A percentile compares a stretch with the other conserved stretches of the same genome.
phyloP scores from a whole-genome alignment of 2,113 vertebrate species.

The Trachemys scripta region DNA sequence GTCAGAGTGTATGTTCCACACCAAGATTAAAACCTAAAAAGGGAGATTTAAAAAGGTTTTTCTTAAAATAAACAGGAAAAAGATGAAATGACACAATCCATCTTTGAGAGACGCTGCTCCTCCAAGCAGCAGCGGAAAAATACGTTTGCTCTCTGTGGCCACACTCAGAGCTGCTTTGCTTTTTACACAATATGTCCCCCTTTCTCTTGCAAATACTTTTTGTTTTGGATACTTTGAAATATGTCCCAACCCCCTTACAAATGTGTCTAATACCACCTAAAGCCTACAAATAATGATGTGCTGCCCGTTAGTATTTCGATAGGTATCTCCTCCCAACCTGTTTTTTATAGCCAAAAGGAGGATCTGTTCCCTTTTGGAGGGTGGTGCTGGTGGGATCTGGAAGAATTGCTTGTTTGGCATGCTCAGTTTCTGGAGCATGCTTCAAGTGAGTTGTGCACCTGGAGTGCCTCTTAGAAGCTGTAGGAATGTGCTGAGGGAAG shows the following conservation, averaged over 20 bases:
- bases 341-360: fast-evolving
- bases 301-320: neutral
- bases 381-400: neutral
- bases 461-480: neutral
- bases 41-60: slow-evolving; percentile 38
- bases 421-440: neutral
- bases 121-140: slow-evolving; percentile 9
- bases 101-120: slow-evolving; percentile 39
- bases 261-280: neutral
- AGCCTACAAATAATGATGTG: neutral
- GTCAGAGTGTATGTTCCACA: slow-evolving; percentile 79
- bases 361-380: fast-evolving
- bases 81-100: slow-evolving; percentile 22
- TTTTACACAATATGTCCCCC: slow-evolving; percentile 19
- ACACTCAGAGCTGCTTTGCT: slow-evolving; percentile 38
- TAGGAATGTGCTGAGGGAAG: fast-evolving
- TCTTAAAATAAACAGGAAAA: slow-evolving; percentile 50
- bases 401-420: fast-evolving
- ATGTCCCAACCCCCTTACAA: neutral
- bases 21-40: slow-evolving; percentile 81
- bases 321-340: neutral
- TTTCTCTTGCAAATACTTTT: fast-evolving
- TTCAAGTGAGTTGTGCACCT: neutral
- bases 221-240: slow-evolving; percentile 20
- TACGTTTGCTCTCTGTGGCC: slow-evolving; percentile 23